Evolutionary conservation across 2,113 vertebrate genomes (phyloP).

Genomic region (Triplophysa tibetana): DNA sequence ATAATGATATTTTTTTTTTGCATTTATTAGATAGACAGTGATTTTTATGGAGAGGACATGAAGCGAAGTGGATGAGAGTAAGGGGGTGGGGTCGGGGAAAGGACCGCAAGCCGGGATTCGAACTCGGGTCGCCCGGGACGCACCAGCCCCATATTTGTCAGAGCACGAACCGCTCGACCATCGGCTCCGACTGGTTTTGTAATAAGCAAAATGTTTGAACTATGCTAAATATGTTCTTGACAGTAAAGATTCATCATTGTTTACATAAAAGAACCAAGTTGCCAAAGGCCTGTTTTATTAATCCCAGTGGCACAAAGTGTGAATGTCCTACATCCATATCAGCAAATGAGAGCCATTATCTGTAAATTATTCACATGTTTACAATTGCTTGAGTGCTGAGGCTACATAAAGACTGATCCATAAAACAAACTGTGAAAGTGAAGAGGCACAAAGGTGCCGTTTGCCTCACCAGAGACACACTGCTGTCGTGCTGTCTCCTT

Average conservation of each 20-base stretch:
- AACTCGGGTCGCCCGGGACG: no score
- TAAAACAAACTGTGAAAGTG: background rate
- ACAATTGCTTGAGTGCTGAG: slow-evolving; percentile 3
- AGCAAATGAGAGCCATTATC: slow-evolving; percentile 13
- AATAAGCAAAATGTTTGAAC: background rate
- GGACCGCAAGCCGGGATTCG: no score
- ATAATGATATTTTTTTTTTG: no score
- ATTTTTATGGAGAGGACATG: no score
- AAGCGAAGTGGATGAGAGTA: no score
- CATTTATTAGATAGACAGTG: no score
- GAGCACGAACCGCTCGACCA: no score
- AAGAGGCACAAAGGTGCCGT: background rate
- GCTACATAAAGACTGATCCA: background rate
- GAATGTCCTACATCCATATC: slow-evolving; percentile 9
- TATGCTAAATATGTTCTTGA: background rate
- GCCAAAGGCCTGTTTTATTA: background rate
- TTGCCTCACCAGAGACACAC: background rate
- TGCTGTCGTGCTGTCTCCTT: slow-evolving; percentile 20
- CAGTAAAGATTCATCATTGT: background rate
- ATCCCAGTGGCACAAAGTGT: slow-evolving; percentile 13
- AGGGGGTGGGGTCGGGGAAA: no score
- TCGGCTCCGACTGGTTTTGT: no score
- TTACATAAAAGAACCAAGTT: background rate
- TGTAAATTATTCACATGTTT: slow-evolving; percentile 32
- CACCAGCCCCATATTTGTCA: no score